Conservation (phyloP, 2,888 invertebrate species). For the Leptopilina myrica region DNA sequence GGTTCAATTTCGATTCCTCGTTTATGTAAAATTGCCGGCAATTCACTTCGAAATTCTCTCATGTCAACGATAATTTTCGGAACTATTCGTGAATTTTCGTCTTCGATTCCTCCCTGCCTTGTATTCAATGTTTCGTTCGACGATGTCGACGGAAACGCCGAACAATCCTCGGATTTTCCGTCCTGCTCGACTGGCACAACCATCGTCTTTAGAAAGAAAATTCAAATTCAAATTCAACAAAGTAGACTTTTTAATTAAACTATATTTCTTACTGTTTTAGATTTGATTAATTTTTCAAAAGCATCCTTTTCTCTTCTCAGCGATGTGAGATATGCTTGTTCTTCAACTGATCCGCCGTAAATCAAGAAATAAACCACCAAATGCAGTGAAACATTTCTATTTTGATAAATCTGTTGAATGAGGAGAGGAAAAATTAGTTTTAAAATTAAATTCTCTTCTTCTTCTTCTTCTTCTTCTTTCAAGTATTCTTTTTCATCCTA, state of each 20-base stretch:
- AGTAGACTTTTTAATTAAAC: constrained; percentile 6
- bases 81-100: constrained; percentile 46
- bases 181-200: constrained; percentile 93
- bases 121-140: constrained; percentile 76
- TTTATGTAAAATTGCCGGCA: constrained; percentile 95
- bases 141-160: constrained; percentile 72
- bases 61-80: constrained; percentile 92
- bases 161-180: constrained; percentile 85
- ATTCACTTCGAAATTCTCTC: constrained; percentile 97
- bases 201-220: constrained; percentile 82
- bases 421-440: not conserved
- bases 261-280: constrained; percentile 86
- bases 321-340: constrained; percentile 95
- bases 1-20: constrained; percentile 95
- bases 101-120: constrained; percentile 81
- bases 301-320: constrained; percentile 95
- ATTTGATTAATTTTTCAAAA: constrained; percentile 93
- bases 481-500: constrained; percentile 68
- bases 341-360: constrained; percentile 95
- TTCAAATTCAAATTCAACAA: not conserved
- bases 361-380: constrained; percentile 92
- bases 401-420: constrained; percentile 80
- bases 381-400: constrained; percentile 74
- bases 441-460: not conserved
- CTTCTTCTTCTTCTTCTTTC: not conserved